Conservation (phyloP, 2,888 invertebrate species). For the Phymatocera aterrima region DNA sequence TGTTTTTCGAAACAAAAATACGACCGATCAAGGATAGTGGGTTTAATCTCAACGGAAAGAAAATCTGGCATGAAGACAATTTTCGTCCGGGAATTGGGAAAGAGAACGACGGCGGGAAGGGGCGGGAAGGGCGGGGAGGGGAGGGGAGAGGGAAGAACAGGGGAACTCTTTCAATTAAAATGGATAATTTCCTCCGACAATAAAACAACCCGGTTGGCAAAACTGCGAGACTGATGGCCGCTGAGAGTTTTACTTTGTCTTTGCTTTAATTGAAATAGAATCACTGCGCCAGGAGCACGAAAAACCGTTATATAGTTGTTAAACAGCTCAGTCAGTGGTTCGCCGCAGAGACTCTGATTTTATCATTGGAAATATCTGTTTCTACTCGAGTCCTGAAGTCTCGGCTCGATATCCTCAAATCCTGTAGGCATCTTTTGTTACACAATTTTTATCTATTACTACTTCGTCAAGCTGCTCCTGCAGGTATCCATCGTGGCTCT, state of each 20-base stretch:
- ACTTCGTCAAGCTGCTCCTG: not conserved
- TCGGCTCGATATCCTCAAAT: too few relatives aligned
- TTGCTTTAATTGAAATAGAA: constrained; percentile 55
- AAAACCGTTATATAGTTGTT: not conserved
- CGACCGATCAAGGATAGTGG: not conserved
- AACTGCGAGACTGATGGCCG: constrained; percentile 23
- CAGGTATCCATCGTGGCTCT: not conserved
- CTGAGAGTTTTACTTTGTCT: constrained; percentile 50
- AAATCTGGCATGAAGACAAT: not conserved
- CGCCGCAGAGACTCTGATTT: too few relatives aligned
- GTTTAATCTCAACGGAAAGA: not conserved
- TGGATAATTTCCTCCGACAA: constrained; percentile 50
- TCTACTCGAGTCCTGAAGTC: too few relatives aligned
- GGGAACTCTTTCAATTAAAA: constrained; percentile 50
- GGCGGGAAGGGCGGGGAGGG: too few relatives aligned
- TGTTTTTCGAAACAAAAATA: not conserved
- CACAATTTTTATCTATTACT: too few relatives aligned
- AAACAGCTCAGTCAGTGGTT: constrained; percentile 46
- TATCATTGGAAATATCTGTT: too few relatives aligned
- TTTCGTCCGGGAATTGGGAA: not conserved
- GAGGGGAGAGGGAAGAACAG: not conserved
- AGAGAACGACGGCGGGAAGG: not conserved
- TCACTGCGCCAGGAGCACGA: constrained; percentile 47
- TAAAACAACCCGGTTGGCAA: constrained; percentile 39
- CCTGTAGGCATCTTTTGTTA: too few relatives aligned